Conservation (phyloP, 2,113 vertebrate species). For the Anser cygnoides region DNA sequence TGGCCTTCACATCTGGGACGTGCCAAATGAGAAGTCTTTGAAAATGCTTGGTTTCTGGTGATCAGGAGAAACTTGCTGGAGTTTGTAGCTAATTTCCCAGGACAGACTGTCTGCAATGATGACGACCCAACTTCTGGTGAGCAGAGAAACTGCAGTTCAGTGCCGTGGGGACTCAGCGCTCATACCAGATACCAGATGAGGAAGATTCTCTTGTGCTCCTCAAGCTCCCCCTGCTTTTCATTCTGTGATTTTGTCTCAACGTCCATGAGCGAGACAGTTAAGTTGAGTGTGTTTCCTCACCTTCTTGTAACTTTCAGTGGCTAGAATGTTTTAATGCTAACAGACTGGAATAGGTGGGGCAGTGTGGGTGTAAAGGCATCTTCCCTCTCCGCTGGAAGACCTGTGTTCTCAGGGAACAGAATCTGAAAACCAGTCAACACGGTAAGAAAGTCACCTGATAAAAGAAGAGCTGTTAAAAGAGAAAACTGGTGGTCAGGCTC, state of each 20-base stretch:
- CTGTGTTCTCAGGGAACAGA: not conserved
- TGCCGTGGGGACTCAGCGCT: not conserved
- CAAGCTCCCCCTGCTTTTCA: slow-evolving; percentile 71
- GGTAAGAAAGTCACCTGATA: not conserved
- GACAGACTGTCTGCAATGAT: not conserved
- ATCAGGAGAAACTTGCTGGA: not conserved
- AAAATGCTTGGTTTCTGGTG: slow-evolving; percentile 1
- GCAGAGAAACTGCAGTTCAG: slow-evolving; percentile 16
- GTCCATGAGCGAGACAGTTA: not conserved
- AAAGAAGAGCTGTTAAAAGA: not conserved
- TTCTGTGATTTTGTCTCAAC: slow-evolving; percentile 29
- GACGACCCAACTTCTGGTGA: slow-evolving; percentile 18
- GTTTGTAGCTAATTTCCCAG: not conserved
- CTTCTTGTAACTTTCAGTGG: not conserved
- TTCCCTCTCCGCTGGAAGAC: not conserved
- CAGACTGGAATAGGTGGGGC: not conserved
- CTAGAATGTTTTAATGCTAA: not conserved
- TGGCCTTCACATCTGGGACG: not conserved
- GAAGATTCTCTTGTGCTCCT: slow-evolving; percentile 58
- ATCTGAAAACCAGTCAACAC: not conserved
- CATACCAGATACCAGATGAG: not conserved
- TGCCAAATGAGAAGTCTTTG: not conserved
- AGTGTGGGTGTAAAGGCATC: not conserved
- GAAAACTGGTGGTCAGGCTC: not conserved
- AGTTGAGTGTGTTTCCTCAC: not conserved